Conservation (phyloP, 2,113 vertebrate genomes). For the Macroglossus sobrinus region DNA sequence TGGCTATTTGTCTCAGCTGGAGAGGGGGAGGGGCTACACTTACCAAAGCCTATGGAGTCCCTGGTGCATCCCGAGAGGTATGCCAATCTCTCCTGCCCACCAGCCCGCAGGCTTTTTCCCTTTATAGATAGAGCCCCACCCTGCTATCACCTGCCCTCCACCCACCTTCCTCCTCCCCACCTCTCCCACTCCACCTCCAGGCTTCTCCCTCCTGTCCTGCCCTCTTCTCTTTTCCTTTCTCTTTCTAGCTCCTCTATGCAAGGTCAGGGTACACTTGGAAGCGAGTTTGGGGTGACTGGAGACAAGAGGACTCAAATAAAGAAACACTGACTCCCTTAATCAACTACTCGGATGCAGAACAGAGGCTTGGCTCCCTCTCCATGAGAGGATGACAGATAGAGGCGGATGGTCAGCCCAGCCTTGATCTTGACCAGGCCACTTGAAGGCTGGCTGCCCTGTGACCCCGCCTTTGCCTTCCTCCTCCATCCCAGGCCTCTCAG, state of each 20-base stretch:
- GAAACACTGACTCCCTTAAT: not conserved
- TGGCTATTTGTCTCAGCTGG: not conserved
- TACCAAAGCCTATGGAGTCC: not conserved
- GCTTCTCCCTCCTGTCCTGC: not conserved
- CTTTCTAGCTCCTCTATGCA: not conserved
- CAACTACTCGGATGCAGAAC: too few species aligned
- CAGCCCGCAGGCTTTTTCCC: not conserved
- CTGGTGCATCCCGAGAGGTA: not conserved
- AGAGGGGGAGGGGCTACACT: not conserved
- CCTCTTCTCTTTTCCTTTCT: not conserved
- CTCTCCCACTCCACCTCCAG: not conserved
- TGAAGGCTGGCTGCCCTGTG: not conserved
- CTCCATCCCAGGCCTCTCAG: not conserved
- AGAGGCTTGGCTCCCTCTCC: not conserved
- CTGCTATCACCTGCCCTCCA: not conserved
- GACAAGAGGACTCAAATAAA: not conserved
- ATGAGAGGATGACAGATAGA: not conserved
- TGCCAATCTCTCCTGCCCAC: not conserved
- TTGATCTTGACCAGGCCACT: not conserved
- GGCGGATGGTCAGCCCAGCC: not conserved
- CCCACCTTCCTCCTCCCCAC: not conserved
- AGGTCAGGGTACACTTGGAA: not conserved
- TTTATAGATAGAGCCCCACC: conserved; percentile 61
- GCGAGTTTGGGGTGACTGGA: too few species aligned
- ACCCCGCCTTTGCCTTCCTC: too few species aligned